Conservation (phyloP, 2,113 vertebrate genomes). For the Phoxinus phoxinus region DNA sequence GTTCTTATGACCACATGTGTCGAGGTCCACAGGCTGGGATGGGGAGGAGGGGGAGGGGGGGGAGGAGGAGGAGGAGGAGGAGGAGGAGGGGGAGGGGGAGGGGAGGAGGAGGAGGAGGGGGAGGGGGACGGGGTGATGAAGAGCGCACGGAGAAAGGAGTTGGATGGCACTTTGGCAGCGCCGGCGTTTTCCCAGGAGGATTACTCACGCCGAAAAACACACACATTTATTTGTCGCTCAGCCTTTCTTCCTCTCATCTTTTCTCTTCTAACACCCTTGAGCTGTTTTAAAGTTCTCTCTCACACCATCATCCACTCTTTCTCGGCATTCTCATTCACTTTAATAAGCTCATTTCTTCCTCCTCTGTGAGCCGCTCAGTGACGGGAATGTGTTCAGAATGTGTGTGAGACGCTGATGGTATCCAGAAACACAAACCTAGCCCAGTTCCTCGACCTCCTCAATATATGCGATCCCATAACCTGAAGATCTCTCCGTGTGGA, state of each 20-base stretch:
- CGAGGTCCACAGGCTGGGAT: neutral
- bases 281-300: constrained; percentile 41
- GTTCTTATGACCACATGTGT: constrained; percentile 39
- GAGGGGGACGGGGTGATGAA: constrained; percentile 58
- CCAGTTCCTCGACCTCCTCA: neutral
- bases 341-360: constrained; percentile 16
- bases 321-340: neutral
- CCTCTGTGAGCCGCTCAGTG: neutral
- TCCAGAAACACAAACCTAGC: neutral
- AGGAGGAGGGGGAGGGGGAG: too few species aligned
- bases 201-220: constrained; percentile 59
- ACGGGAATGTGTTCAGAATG: neutral
- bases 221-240: constrained; percentile 26
- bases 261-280: constrained; percentile 49
- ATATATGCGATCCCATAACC: neutral
- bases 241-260: constrained; percentile 28
- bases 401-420: neutral
- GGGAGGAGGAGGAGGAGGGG: constrained; percentile 55
- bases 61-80: constrained; percentile 54
- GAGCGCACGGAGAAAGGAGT: constrained; percentile 58
- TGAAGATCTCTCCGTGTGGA: too few species aligned
- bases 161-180: constrained; percentile 77
- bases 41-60: constrained; percentile 47
- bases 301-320: neutral
- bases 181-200: constrained; percentile 78